A percentile compares a stretch with the other conserved stretches of the same genome.
Conservation (phyloP, 2,113 vertebrate genomes). For the Struthio camelus region DNA sequence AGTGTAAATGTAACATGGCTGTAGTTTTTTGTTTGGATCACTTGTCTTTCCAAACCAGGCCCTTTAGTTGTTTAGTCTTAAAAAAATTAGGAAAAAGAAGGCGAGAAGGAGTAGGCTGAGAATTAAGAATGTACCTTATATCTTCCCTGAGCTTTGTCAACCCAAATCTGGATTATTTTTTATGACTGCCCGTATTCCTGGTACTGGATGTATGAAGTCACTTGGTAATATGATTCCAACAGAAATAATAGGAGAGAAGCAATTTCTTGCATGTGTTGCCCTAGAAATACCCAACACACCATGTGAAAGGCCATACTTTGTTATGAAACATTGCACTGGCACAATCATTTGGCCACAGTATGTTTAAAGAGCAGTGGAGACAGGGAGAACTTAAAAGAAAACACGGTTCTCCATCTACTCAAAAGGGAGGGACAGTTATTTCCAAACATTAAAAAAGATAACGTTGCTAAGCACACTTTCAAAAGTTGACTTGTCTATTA, state of each 20-base stretch:
- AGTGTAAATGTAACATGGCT: background rate
- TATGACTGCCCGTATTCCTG: background rate
- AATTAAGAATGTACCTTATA: background rate
- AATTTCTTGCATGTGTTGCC: background rate
- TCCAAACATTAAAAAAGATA: constrained; percentile 2
- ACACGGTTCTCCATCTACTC: background rate
- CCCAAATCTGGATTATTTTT: background rate
- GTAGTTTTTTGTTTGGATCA: background rate
- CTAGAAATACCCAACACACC: background rate
- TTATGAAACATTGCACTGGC: background rate
- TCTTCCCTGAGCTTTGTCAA: background rate
- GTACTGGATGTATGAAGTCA: background rate
- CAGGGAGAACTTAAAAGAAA: background rate
- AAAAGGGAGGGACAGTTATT: background rate
- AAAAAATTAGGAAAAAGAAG: background rate
- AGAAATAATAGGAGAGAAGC: background rate
- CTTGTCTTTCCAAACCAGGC: background rate
- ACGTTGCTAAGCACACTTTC: constrained; percentile 3
- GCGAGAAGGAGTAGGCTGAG: background rate
- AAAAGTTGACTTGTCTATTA: background rate
- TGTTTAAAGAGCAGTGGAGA: constrained; percentile 13
- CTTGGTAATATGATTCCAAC: background rate
- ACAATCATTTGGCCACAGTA: background rate
- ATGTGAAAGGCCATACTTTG: background rate
- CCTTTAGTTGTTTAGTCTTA: background rate